Conservation (phyloP, 2,113 vertebrate genomes). For the Synchiropus splendidus region DNA sequence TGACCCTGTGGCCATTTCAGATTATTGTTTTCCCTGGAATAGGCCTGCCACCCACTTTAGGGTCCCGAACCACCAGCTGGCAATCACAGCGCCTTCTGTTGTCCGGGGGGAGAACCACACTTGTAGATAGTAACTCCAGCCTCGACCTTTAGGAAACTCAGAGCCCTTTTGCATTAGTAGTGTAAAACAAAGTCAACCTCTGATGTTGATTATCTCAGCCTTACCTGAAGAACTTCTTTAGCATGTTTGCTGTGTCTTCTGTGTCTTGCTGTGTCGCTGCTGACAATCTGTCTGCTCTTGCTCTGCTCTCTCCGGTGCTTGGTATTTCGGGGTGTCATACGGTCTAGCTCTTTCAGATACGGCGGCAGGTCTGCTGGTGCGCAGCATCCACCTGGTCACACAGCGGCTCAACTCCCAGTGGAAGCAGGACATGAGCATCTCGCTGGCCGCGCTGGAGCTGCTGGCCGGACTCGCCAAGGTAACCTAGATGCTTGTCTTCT, state of each 20-base stretch:
- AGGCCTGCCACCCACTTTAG: too few species aligned
- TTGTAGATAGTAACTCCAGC: too few species aligned
- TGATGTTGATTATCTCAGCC: too few species aligned
- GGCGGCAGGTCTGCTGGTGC: conserved; percentile 87
- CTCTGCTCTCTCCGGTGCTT: conserved; percentile 65
- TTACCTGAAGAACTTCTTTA: too few species aligned
- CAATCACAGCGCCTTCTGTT: too few species aligned
- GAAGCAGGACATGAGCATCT: conserved; percentile 94
- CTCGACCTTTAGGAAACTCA: too few species aligned
- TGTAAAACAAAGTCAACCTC: too few species aligned
- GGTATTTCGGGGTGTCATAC: conserved; percentile 80
- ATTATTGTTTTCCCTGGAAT: too few species aligned
- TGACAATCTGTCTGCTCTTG: neutral
- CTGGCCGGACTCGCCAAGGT: conserved; percentile 93
- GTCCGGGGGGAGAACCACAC: too few species aligned
- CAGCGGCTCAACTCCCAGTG: conserved; percentile 91
- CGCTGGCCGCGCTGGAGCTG: conserved; percentile 87
- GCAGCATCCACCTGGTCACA: conserved; percentile 92
- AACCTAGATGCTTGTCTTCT: conserved; percentile 2
- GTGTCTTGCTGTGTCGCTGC: neutral
- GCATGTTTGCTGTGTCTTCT: neutral
- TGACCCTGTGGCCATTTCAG: too few species aligned
- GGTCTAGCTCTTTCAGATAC: conserved; percentile 97
- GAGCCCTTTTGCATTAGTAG: too few species aligned
- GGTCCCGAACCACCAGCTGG: too few species aligned